Conservation (phyloP, 2,797 vertebrate genomes). For the Microctenopoma lineatum region DNA sequence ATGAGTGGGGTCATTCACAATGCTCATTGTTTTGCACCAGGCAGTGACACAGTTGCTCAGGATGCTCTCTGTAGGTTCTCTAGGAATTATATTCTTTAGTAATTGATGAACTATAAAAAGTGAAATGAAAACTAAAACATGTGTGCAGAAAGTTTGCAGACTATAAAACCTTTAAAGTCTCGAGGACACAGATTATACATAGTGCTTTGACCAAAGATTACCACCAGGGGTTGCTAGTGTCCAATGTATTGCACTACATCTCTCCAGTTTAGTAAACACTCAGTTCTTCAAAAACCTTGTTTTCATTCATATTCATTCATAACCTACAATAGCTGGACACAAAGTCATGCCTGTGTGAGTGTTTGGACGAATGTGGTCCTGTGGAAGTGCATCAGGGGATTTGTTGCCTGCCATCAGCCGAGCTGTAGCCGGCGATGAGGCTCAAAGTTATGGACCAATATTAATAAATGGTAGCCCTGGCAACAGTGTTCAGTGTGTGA, state of each 20-base stretch:
- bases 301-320: slow-evolving; percentile 52
- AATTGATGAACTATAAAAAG: no score
- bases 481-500: slow-evolving; percentile 82
- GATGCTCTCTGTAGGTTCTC: no score
- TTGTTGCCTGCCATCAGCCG: slow-evolving; percentile 61
- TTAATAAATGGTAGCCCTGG: slow-evolving; percentile 88
- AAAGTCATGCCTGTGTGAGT: slow-evolving; percentile 28
- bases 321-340: slow-evolving; percentile 29
- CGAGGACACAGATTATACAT: not conserved
- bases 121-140: no score
- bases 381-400: slow-evolving; percentile 22
- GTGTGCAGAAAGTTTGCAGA: no score
- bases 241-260: slow-evolving; percentile 24
- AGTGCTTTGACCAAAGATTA: not conserved
- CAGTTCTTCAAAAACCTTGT: slow-evolving; percentile 49
- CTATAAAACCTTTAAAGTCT: not conserved
- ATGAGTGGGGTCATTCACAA: no score
- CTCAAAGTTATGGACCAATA: slow-evolving; percentile 83
- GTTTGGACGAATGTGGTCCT: slow-evolving; percentile 7
- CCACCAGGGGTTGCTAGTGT: slow-evolving; percentile 69
- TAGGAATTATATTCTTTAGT: no score
- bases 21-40: no score
- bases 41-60: no score
- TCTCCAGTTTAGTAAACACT: slow-evolving; percentile 55
- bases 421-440: slow-evolving; percentile 66